Evolutionary conservation across 2,797 vertebrate genomes (phyloP).

Genomic region (Danio kyathit): DNA sequence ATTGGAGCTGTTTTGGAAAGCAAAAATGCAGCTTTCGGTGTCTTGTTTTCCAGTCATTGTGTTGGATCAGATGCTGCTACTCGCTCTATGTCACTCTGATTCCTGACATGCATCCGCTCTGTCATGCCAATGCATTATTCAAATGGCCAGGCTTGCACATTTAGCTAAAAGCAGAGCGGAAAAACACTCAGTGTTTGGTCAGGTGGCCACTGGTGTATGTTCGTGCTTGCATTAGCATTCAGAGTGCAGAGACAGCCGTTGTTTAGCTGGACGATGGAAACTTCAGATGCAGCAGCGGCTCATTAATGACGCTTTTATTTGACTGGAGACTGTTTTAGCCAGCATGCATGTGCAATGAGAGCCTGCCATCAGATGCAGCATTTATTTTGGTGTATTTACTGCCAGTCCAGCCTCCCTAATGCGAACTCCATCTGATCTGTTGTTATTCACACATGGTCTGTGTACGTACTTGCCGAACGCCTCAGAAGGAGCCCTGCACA

Average conservation of each 20-base stretch:
- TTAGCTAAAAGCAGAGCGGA: slow-evolving; percentile 41
- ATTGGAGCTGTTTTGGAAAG: neutral
- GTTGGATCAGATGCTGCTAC: slow-evolving; percentile 6
- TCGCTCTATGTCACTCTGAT: neutral
- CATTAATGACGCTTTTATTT: slow-evolving; percentile 51
- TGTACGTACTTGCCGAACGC: neutral
- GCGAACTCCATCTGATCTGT: slow-evolving; percentile 17
- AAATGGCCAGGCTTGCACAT: slow-evolving; percentile 22
- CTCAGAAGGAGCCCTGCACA: neutral
- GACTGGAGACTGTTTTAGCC: slow-evolving; percentile 43
- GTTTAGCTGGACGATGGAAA: slow-evolving; percentile 65
- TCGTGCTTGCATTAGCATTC: slow-evolving; percentile 79
- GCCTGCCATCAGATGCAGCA: slow-evolving; percentile 28
- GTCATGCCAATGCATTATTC: slow-evolving; percentile 45
- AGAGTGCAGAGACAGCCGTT: slow-evolving; percentile 66
- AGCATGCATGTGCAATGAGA: slow-evolving; percentile 37
- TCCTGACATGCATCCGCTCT: slow-evolving; percentile 26
- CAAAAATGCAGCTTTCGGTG: neutral
- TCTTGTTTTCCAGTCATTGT: neutral
- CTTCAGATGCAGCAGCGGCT: slow-evolving; percentile 34
- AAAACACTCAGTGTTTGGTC: slow-evolving; percentile 54
- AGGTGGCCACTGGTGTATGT: slow-evolving; percentile 52
- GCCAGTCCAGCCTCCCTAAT: neutral
- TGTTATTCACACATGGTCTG: slow-evolving; percentile 19
- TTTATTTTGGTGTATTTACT: slow-evolving; percentile 47